Percentiles rank a stretch among this genome's conserved stretches.
phyloP scores from a whole-genome alignment of 2,888 invertebrate genomes.

The Brachylomia viminalis region DNA sequence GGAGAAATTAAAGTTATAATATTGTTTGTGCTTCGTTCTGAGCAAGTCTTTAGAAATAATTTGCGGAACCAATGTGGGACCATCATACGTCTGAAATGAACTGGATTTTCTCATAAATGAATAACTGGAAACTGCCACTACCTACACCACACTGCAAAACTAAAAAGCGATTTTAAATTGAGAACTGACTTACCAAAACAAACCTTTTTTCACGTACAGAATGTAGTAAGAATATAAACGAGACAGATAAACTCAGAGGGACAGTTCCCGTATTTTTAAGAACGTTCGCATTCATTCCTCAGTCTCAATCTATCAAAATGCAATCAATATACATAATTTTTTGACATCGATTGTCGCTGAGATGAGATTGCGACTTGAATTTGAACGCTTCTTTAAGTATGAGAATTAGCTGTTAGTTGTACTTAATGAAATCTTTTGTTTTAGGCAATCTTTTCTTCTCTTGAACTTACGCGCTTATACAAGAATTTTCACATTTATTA shows the following conservation, averaged over 20 bases:
- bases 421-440: background rate
- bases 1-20: background rate
- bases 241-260: background rate
- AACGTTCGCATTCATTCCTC: too few relatives aligned
- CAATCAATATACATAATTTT: too few relatives aligned
- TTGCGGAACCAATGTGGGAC: background rate
- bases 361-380: too few relatives aligned
- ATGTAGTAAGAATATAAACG: too few relatives aligned
- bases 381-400: too few relatives aligned
- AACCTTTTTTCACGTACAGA: background rate
- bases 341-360: too few relatives aligned
- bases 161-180: too few relatives aligned
- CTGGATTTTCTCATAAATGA: background rate
- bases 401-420: too few relatives aligned
- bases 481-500: constrained; percentile 4
- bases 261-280: too few relatives aligned
- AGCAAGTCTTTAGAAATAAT: background rate
- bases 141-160: background rate
- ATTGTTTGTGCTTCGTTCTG: background rate
- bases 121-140: background rate
- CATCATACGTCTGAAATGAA: background rate
- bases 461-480: background rate
- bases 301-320: too few relatives aligned
- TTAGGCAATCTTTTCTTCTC: too few relatives aligned
- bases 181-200: background rate